Percentiles rank a stretch among this genome's conserved stretches.
Conservation (phyloP, 2,797 vertebrate species). For the Falco novaeseelandiae region DNA sequence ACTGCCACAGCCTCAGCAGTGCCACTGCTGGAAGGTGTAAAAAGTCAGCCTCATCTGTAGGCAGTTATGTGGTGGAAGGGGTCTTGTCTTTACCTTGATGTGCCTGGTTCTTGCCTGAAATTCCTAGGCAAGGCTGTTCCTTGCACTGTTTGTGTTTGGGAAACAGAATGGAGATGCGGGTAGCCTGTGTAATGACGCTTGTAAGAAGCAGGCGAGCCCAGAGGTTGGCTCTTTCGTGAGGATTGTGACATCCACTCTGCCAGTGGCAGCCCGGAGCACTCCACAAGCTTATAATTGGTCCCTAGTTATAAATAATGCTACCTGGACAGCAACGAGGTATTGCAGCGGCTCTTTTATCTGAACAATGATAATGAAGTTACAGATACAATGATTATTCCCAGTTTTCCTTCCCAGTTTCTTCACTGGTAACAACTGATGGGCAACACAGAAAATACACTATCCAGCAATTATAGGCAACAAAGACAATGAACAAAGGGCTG, state of each 20-base stretch:
- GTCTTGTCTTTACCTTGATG: neutral
- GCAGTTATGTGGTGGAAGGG: neutral
- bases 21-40: neutral
- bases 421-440: neutral
- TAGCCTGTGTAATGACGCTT: neutral
- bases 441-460: neutral
- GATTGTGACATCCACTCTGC: neutral
- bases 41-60: neutral
- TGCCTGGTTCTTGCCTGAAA: neutral
- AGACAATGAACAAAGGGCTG: neutral
- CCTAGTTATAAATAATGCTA: neutral
- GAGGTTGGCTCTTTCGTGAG: neutral
- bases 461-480: neutral
- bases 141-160: neutral
- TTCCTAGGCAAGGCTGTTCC: neutral
- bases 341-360: neutral
- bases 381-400: neutral
- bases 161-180: neutral
- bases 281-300: neutral
- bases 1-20: neutral
- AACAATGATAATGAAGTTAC: neutral
- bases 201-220: neutral
- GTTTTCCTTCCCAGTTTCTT: neutral
- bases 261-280: neutral
- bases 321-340: neutral